phyloP scores from a whole-genome alignment of 2,888 invertebrate genomes.

The Nephrotoma flavescens region DNA sequence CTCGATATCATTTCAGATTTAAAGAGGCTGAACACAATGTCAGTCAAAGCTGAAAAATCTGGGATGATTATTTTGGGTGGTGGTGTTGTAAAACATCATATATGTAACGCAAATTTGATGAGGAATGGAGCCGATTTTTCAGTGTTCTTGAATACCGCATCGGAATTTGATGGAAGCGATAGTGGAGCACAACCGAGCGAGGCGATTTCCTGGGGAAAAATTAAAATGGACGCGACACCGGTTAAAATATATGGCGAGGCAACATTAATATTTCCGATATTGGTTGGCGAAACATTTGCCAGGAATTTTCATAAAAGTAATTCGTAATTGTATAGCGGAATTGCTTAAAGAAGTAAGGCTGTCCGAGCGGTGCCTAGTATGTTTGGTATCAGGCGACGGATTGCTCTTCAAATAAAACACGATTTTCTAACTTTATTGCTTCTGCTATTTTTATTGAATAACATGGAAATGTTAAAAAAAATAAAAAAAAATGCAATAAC shows the following conservation, averaged over 20 bases:
- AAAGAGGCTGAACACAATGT: conserved; percentile 78
- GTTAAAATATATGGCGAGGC: conserved; percentile 93
- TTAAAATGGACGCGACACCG: conserved; percentile 70
- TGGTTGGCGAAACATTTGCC: conserved; percentile 95
- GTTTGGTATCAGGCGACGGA: neutral
- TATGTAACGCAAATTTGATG: conserved; percentile 99
- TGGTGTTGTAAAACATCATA: conserved; percentile 96
- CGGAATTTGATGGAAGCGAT: conserved; percentile 96
- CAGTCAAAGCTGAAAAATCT: conserved; percentile 81
- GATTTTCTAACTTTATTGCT: neutral
- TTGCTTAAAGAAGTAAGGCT: no score
- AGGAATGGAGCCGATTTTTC: conserved; percentile 94
- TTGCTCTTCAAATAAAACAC: neutral
- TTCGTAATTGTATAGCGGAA: neutral
- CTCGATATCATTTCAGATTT: conserved; percentile 90
- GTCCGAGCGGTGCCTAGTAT: no score
- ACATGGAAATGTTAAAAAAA: neutral
- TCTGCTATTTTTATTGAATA: neutral
- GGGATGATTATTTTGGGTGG: conserved; percentile 96
- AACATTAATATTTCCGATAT: conserved; percentile 79
- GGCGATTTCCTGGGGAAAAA: conserved; percentile 98
- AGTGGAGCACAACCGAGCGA: conserved; percentile 97
- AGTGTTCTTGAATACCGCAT: conserved; percentile 88
- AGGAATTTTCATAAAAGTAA: conserved; percentile 35
- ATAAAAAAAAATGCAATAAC: neutral